These are phyloP conservation scores for Pagetopsis macropterus DNA, from an alignment of 2,797 vertebrate genomes.

Conservation along the genomic window DNA sequence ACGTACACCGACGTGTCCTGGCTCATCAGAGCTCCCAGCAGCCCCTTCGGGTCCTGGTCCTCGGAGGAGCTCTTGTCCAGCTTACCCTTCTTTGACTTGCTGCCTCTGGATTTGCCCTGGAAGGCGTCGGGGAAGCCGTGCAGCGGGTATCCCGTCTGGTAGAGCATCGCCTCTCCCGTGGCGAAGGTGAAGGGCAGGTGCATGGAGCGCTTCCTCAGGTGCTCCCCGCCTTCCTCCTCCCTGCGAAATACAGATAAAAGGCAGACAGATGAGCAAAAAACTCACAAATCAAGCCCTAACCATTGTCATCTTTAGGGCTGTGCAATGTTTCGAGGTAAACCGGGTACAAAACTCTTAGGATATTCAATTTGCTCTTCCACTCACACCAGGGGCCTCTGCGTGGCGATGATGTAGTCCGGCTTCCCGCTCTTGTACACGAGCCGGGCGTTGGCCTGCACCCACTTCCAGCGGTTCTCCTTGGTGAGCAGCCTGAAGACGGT, in stretches of 20 bases:
- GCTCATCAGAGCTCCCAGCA: constrained; percentile 83
- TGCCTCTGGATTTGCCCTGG: constrained; percentile 70
- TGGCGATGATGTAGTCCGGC: constrained; percentile 86
- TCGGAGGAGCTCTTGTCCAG: constrained; percentile 58
- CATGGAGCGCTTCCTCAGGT: constrained; percentile 83
- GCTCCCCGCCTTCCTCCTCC: constrained; percentile 87
- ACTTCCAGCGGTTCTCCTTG: constrained; percentile 85
- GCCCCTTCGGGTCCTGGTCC: constrained; percentile 72
- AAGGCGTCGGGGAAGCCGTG: constrained; percentile 69
- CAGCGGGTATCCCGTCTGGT: constrained; percentile 79
- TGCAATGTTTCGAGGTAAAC: no score
- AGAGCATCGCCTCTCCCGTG: constrained; percentile 87
- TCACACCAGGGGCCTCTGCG: constrained; percentile 83
- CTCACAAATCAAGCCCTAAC: background rate
- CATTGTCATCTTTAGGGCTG: rapidly evolving
- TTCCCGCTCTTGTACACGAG: constrained; percentile 84
- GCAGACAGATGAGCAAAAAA: background rate
- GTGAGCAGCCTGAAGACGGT: constrained; percentile 87
- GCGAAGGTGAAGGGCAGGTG: constrained; percentile 87
- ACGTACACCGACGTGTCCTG: constrained; percentile 84
- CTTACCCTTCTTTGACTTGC: constrained; percentile 77
- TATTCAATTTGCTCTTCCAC: constrained; percentile 43
- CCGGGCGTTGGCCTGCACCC: constrained; percentile 86
- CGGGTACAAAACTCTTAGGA: no score
- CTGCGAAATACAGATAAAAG: constrained; percentile 55